Evolutionary conservation across 2,797 vertebrate genomes (phyloP).

Genomic region (Notolepis coatsorum): DNA sequence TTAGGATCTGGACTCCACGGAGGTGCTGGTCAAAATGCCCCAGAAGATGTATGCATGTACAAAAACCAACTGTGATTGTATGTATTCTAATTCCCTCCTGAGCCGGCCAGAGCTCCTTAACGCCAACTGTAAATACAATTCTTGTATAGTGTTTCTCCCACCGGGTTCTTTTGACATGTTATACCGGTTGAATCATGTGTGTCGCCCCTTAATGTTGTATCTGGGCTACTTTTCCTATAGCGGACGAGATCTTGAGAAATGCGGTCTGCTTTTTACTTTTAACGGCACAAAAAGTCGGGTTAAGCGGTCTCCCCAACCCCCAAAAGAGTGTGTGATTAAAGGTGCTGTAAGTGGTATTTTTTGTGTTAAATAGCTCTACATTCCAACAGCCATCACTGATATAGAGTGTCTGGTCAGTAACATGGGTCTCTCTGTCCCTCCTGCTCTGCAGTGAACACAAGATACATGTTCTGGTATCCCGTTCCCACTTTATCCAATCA

Average conservation of each 20-base stretch:
- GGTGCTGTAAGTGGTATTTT: no score
- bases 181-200: no score
- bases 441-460: no score
- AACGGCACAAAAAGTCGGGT: no score
- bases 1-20: background rate
- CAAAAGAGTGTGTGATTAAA: no score
- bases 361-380: no score
- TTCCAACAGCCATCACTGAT: no score
- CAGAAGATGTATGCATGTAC: constrained; percentile 13
- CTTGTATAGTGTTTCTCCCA: constrained; percentile 1
- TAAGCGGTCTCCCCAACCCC: no score
- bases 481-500: no score
- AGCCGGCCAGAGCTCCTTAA: background rate
- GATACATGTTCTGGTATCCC: no score
- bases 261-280: background rate
- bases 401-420: no score
- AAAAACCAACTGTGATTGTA: constrained; percentile 13
- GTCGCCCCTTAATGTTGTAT: background rate
- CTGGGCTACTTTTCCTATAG: background rate
- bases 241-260: background rate
- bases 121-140: constrained; percentile 18
- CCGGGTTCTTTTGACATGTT: background rate
- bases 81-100: constrained; percentile 34
- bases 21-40: background rate
- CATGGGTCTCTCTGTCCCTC: no score